Evolutionary conservation across 2,113 vertebrate species (phyloP), one percentile per base, ranked within the genome.

Genomic region (Phrynosoma blainvillii): DNA sequence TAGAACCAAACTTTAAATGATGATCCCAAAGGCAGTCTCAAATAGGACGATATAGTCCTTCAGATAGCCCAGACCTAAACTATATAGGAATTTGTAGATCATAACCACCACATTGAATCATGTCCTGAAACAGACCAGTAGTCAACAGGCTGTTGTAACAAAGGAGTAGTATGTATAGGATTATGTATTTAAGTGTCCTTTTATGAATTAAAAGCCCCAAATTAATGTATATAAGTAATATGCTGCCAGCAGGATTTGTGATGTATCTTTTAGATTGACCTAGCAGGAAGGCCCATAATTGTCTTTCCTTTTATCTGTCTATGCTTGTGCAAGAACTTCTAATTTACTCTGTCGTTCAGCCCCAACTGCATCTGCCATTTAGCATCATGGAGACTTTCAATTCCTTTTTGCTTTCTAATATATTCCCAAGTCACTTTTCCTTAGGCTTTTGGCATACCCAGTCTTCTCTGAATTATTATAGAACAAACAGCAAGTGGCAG

Each of bases 391-490:
- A 95, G 93, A 73, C 87, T 86, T 88, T 93, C 73, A 42, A 83
- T 89, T 94, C 91, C 76, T 92, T 95, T 93, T 90, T 90, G 93
- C 87, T 85, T 93, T 93, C 84, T 91, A 90, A 91, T 86, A 87
- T 52, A 88, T 93, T 89, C 78, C 90, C 76, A 86, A 90, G 91
- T 42, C 7, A 74, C 86, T 88, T 59, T 71, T 42, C 56, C 42
- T 56, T 75, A 36, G 12, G 87, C 52, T 82, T 93, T 93, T 1
- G 18, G 82, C 82, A 92, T 92, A 93, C 90, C 92, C 84, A 56
- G 14, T 91, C 92, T 95, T 93, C 89, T 92, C 93, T 96, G 89
- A 96, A 95, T 95, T 95, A 95, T 94, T 95, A 91, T 90, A 90
- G 81, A 95, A 91, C 90, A 96, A 96, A 94, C 90, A 93, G 91